A percentile compares a stretch with the other conserved stretches of the same genome.
Evolutionary conservation across 53 echinoderm and acorn worm species (phyloP).

Genomic region (Zoroaster sp.): DNA sequence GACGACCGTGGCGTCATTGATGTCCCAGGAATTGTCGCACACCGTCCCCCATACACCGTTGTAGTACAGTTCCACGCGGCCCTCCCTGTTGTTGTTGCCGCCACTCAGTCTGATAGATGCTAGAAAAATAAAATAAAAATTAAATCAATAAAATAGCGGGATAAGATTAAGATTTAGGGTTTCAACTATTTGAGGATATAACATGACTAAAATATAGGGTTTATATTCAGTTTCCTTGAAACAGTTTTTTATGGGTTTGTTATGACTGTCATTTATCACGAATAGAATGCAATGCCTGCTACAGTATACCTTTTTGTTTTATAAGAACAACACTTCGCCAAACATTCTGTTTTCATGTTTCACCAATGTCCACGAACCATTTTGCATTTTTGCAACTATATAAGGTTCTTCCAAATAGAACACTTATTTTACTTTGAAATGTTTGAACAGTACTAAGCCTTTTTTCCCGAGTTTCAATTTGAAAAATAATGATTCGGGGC

Average conservation of each 20-base stretch:
- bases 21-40: constrained; percentile 41
- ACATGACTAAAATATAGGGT: background rate
- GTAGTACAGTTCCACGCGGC: constrained; percentile 43
- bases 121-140: background rate
- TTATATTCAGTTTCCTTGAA: no score
- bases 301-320: no score
- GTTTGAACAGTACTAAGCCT: no score
- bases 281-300: background rate
- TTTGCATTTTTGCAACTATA: no score
- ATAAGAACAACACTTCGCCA: no score
- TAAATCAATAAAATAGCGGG: background rate
- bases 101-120: constrained; percentile 34
- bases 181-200: background rate
- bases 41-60: constrained; percentile 52
- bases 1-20: constrained; percentile 46
- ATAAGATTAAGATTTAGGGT: background rate
- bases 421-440: no score
- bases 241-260: no score
- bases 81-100: constrained; percentile 42
- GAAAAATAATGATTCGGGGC: no score
- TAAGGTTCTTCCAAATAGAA: no score
- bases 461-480: no score
- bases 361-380: no score
- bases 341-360: no score
- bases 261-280: background rate